Percentiles rank a stretch among this genome's conserved stretches.
Conservation (phyloP, 92 coral and sea anemone species). For the Plumapathes pennacea region DNA sequence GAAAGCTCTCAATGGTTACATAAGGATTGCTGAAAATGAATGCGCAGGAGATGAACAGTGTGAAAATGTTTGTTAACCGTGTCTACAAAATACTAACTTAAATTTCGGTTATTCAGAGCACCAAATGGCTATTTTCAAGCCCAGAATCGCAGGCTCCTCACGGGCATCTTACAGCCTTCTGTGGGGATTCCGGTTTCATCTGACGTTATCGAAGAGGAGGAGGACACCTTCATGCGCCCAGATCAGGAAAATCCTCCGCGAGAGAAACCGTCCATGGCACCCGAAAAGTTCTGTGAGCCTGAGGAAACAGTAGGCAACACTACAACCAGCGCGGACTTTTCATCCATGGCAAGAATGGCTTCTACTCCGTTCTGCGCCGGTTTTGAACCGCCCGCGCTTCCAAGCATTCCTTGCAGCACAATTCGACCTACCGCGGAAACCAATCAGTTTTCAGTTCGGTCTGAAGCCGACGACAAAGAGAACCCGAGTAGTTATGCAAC, state of each 20-base stretch:
- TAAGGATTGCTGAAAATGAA: too few relatives aligned
- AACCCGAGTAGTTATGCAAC: slow-evolving; percentile 10
- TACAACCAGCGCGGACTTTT: slow-evolving; percentile 49
- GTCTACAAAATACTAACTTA: too few relatives aligned
- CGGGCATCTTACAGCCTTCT: slow-evolving; percentile 83
- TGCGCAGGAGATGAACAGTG: too few relatives aligned
- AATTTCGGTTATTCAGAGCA: too few relatives aligned
- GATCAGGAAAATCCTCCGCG: slow-evolving; percentile 31
- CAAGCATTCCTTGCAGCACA: slow-evolving; percentile 68
- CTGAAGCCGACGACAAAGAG: slow-evolving; percentile 9
- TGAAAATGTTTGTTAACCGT: too few relatives aligned
- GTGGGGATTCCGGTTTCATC: slow-evolving; percentile 77
- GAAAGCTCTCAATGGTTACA: too few relatives aligned
- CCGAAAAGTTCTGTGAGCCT: neutral
- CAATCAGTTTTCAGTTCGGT: slow-evolving; percentile 7
- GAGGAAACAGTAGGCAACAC: slow-evolving; percentile 58
- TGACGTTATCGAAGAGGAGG: slow-evolving; percentile 39
- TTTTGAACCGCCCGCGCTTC: slow-evolving; percentile 54
- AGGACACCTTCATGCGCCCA: slow-evolving; percentile 19
- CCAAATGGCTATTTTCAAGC: slow-evolving; percentile 64
- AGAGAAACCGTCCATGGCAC: slow-evolving; percentile 4
- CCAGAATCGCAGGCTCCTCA: slow-evolving; percentile 45
- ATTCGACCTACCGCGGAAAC: slow-evolving; percentile 51
- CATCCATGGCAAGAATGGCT: slow-evolving; percentile 72
- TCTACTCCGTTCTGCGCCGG: slow-evolving; percentile 80